Conservation (phyloP, 1,140 invertebrate genomes). For the Ceratina australensis region DNA sequence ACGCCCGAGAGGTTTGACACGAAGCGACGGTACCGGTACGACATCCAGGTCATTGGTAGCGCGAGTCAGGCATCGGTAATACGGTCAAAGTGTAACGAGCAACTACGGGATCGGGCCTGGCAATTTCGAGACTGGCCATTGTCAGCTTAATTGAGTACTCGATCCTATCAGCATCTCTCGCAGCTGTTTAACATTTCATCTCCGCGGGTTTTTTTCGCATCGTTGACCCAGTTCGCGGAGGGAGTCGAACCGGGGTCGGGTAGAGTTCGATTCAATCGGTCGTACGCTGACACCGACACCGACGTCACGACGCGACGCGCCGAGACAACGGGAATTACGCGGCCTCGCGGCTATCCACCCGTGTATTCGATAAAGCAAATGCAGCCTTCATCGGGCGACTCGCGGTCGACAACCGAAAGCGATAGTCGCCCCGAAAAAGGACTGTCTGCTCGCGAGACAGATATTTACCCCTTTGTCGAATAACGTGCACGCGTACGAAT, state of each 20-base stretch:
- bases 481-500: no score
- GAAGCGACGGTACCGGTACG: neutral
- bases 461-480: no score
- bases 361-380: slow-evolving; percentile 17
- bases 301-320: neutral
- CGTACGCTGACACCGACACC: slow-evolving; percentile 11
- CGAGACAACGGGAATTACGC: slow-evolving; percentile 31
- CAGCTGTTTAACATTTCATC: slow-evolving; percentile 30
- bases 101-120: neutral
- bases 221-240: slow-evolving; percentile 27
- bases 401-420: slow-evolving; percentile 22
- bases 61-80: neutral
- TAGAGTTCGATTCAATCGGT: slow-evolving; percentile 6
- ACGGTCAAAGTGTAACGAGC: slow-evolving; percentile 28
- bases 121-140: slow-evolving; percentile 31
- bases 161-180: slow-evolving; percentile 5
- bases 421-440: neutral
- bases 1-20: neutral
- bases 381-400: neutral
- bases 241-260: neutral
- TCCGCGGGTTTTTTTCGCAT: neutral
- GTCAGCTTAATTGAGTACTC: slow-evolving; percentile 47
- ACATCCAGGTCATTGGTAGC: neutral
- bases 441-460: neutral
- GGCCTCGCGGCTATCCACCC: neutral